phyloP scores from a whole-genome alignment of 2,888 invertebrate genomes.

The Polyommatus icarus region DNA sequence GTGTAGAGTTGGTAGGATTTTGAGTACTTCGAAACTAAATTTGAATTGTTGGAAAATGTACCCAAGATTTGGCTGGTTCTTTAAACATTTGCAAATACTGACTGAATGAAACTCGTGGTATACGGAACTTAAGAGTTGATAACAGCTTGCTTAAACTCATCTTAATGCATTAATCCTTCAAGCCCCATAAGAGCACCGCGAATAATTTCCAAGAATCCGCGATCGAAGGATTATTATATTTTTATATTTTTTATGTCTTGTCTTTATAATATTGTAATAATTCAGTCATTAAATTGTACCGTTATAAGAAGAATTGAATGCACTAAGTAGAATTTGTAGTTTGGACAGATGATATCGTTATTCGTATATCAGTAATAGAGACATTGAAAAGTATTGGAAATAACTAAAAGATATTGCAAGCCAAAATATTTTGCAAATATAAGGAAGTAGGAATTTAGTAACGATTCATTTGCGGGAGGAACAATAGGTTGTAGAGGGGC shows the following conservation, averaged over 20 bases:
- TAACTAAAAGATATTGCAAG: neutral
- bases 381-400: neutral
- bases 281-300: too few relatives aligned
- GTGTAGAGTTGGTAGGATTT: too few relatives aligned
- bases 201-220: too few relatives aligned
- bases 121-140: neutral
- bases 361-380: neutral
- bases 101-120: neutral
- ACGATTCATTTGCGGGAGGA: slow-evolving; percentile 37
- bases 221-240: too few relatives aligned
- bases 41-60: neutral
- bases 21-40: too few relatives aligned
- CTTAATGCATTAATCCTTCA: too few relatives aligned
- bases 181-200: too few relatives aligned
- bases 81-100: neutral
- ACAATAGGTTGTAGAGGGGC: slow-evolving; percentile 63
- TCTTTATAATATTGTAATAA: too few relatives aligned
- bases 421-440: slow-evolving; percentile 25
- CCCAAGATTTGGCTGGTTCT: neutral
- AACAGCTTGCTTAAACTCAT: too few relatives aligned
- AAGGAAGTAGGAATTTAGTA: slow-evolving; percentile 6
- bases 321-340: too few relatives aligned
- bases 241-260: too few relatives aligned
- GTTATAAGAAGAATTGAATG: too few relatives aligned
- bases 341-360: neutral